Evolutionary conservation across 1,140 invertebrate species (phyloP), one percentile per base, ranked within the genome.

Genomic region (Parapsyche elsis): DNA sequence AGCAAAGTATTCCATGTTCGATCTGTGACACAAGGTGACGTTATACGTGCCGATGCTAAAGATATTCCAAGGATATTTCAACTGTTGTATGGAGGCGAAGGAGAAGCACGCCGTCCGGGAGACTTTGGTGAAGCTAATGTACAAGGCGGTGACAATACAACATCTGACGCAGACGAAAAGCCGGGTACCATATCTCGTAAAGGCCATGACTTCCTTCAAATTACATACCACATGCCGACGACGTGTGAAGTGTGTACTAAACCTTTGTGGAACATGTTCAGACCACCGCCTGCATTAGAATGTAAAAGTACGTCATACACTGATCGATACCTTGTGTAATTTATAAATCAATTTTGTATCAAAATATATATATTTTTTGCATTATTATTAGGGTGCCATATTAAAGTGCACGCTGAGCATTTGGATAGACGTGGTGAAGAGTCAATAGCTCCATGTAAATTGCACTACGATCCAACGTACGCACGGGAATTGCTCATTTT

Each of bases 11-110:
- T 99, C 90, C 98, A 99, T 90, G 98, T 99, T 79, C 93, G 98
- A 84, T 95, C 97, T 80, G 98, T 99, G 71, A 99, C 98, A 76
- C 98, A 99, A 90, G 97, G 97, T 85, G 98, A 99, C 92, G 97
- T 99, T 81, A 98, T 99, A 86, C 92, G 98, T 87, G 98, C 97
- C 76, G 97, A 99, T 91, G 96, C 96, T 87, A 98, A 98, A 94
- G 97, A 99, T 92, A 98, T 99, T 89, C 98, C 98, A 85, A 94
- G 97, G 88, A 99, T 99, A 90, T 99, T 99, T 90, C 98, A 99
- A 91, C 90, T 98, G 85, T 88, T 98, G 80, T 98, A 98, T 87
- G 96, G 96, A 82, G 96, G 96, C 71, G 97, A 98, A 90, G 96
- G 96, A 38, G 96, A 97, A 89, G 95, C 95, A 78, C 91, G 96